Conservation (phyloP, 2,888 invertebrate genomes). For the Apamea epomidion region DNA sequence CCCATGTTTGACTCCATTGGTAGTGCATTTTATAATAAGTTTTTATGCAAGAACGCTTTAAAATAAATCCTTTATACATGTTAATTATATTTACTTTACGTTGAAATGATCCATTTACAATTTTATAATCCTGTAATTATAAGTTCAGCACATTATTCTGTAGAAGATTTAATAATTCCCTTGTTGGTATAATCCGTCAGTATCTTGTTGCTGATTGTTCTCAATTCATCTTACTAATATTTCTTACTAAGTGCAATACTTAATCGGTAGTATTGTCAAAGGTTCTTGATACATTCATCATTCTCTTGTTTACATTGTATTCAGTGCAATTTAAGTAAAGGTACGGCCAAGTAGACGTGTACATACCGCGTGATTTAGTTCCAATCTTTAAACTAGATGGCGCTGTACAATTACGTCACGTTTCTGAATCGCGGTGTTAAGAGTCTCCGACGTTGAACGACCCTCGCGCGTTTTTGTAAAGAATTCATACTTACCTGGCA, state of each 20-base stretch:
- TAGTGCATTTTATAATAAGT: neutral
- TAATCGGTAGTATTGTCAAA: conserved; percentile 26
- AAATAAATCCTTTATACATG: neutral
- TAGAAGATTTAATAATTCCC: conserved; percentile 31
- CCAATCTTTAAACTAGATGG: conserved; percentile 29
- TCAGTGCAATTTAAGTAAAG: conserved; percentile 13
- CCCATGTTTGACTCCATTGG: neutral
- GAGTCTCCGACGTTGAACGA: conserved; percentile 23
- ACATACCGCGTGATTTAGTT: conserved; percentile 1
- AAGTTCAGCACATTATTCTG: neutral
- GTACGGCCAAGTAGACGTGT: neutral
- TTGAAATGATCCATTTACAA: neutral
- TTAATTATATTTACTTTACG: neutral
- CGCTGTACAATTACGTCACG: conserved; percentile 24
- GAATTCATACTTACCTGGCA: conserved; percentile 32
- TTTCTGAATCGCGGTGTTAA: conserved; percentile 35
- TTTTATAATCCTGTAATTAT: conserved; percentile 4
- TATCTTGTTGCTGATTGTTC: conserved; percentile 36
- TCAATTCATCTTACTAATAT: conserved; percentile 37
- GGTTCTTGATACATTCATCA: conserved; percentile 17
- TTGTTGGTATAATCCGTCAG: conserved; percentile 34
- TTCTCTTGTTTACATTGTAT: conserved; percentile 14
- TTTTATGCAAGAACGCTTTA: neutral
- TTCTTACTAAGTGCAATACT: conserved; percentile 45
- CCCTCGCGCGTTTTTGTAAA: neutral